A percentile compares a stretch with the other conserved stretches of the same genome.
phyloP scores from a whole-genome alignment of 2,888 invertebrate genomes.

The Ectemnius cavifrons region DNA sequence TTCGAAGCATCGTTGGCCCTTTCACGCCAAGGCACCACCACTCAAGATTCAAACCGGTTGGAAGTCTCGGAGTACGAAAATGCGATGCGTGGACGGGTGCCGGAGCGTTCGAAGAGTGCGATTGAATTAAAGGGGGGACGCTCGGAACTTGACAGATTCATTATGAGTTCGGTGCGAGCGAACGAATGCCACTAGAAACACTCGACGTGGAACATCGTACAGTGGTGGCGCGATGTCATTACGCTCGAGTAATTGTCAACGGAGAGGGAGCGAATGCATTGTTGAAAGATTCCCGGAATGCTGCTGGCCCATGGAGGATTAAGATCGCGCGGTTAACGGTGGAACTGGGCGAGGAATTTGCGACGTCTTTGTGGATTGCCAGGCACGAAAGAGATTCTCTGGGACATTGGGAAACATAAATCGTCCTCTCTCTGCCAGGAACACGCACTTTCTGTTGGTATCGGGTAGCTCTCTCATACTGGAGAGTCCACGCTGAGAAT shows the following conservation, averaged over 20 bases:
- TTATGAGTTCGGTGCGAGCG: not conserved
- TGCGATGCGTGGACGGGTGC: not conserved
- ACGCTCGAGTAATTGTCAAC: too few relatives aligned
- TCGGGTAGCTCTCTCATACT: not conserved
- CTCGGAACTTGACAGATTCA: not conserved
- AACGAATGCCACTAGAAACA: too few relatives aligned
- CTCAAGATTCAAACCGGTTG: not conserved
- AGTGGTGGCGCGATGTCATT: too few relatives aligned
- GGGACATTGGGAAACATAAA: conserved; percentile 10
- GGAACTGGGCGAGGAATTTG: not conserved
- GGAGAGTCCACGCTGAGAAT: not conserved
- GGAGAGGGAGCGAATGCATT: not conserved
- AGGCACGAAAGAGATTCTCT: not conserved
- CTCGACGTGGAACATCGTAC: too few relatives aligned
- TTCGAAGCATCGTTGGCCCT: not conserved
- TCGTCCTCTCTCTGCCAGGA: not conserved
- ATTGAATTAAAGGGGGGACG: not conserved
- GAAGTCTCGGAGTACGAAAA: not conserved
- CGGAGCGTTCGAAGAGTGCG: not conserved
- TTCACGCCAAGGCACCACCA: too few relatives aligned
- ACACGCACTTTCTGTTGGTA: not conserved
- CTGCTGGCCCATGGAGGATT: not conserved
- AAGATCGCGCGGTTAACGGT: conserved; percentile 5
- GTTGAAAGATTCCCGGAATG: not conserved
- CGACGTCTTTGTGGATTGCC: not conserved